Conservation (phyloP, 2,113 vertebrate species). For the Equus przewalskii region DNA sequence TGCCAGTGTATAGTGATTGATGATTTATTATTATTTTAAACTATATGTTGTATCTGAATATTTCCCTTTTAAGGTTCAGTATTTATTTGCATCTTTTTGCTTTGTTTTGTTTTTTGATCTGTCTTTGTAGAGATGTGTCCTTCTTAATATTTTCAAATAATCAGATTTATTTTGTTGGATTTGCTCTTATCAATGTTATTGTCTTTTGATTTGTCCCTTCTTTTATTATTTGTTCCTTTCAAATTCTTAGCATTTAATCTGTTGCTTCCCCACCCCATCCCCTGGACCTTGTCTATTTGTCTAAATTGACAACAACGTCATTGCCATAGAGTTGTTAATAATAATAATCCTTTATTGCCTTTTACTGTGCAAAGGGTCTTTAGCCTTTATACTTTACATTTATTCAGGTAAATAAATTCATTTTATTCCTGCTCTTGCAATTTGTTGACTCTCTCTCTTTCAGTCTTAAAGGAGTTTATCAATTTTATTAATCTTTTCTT, state of each 20-base stretch:
- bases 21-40: not conserved
- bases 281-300: not conserved
- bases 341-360: not conserved
- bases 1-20: not conserved
- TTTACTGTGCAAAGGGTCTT: not conserved
- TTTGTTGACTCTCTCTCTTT: not conserved
- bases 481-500: not conserved
- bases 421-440: not conserved
- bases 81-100: not conserved
- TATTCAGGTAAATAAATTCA: too few relatives aligned
- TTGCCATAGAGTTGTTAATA: not conserved
- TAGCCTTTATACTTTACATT: too few relatives aligned
- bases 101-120: not conserved
- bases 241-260: not conserved
- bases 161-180: not conserved
- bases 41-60: not conserved
- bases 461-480: not conserved
- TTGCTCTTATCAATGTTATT: not conserved
- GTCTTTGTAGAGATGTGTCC: not conserved
- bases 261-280: not conserved
- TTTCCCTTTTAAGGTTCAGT: not conserved
- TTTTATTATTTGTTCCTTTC: not conserved
- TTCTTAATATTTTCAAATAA: not conserved
- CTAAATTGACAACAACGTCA: not conserved
- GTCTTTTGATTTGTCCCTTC: not conserved